Base-by-base conservation (phyloP, 2,888 invertebrate genomes). In the Pterostichus madidus region DNA sequence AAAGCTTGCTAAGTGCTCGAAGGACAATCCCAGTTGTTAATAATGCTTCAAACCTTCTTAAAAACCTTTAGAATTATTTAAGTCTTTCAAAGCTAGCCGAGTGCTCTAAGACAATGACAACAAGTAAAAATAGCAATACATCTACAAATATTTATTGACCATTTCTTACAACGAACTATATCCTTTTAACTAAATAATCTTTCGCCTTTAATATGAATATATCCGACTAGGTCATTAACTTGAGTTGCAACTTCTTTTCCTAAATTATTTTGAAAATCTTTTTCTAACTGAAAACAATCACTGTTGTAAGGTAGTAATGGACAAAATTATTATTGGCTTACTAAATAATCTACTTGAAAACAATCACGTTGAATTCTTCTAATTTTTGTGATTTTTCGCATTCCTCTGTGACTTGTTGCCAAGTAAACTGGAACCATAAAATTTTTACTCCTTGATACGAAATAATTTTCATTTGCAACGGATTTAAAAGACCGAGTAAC, bases 351-450 rank as follows among this genome's bases (percentile, higher is more conserved):
- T n/a, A n/a, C n/a, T n/a, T 90, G 86, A 96, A 97, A 97, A 86
- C 98, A 96, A 88, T 98, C 95, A 0, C 98, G 98, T 86, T 96
- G 93, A 83, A 98, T 93, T 86, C 92, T 92, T 84, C 90, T 92
- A 1, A 98, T 89, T 31, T 89, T 86, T 0, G 98, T 96, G 31
- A 94, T 88, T 87, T 93, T 93, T 78, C 93, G 92, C 56, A 89
- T 88, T 6, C 96, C 95, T 84, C 94, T 92, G 46, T 89, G 91
- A 0, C 88, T 88, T 39, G 91, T 89, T 0, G 89, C 81, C 83
- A 96, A 89, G 90, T 97, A 97, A 17, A 98, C 95, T 0, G 98
- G 97, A 6, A 96, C 88, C 94, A 96, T 95, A 87, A 96, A 94
- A 88, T 96, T 97, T 89, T 93, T 95, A 0, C 94, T 94, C 86